Conservation (phyloP, 2,888 invertebrate species). For the Psococerastis gibbosa region DNA sequence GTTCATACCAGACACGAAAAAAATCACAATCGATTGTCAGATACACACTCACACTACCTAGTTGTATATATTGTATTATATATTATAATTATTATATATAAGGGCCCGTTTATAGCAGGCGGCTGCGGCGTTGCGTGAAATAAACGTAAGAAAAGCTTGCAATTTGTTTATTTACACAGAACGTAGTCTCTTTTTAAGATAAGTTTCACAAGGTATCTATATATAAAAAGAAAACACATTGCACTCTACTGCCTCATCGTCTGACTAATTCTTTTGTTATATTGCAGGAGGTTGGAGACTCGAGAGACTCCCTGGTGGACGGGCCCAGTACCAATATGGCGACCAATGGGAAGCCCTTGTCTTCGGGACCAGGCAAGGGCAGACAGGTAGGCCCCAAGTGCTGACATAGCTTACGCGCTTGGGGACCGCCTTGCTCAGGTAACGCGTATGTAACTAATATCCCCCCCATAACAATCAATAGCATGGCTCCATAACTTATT, state of each 20-base stretch:
- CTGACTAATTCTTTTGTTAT: conserved; percentile 4
- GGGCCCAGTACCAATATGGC: conserved; percentile 14
- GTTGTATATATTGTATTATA: too few species aligned
- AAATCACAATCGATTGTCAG: too few species aligned
- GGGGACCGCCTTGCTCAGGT: too few species aligned
- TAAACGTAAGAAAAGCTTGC: too few species aligned
- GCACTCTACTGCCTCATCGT: conserved; percentile 7
- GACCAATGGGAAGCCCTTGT: conserved; percentile 6
- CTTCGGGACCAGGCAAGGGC: conserved; percentile 14
- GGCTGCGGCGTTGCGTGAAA: conserved; percentile 12
- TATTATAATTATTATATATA: too few species aligned
- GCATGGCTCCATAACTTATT: too few species aligned
- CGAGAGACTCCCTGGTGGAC: conserved; percentile 20
- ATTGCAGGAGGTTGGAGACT: conserved; percentile 22
- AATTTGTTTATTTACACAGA: too few species aligned
- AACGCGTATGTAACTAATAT: background rate
- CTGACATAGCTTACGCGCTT: background rate
- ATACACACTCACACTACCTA: too few species aligned
- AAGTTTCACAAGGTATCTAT: too few species aligned
- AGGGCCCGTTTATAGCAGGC: too few species aligned
- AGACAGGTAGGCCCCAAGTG: conserved; percentile 16
- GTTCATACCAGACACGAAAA: too few species aligned
- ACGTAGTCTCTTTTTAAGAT: too few species aligned
- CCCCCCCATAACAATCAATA: background rate
- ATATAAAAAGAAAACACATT: conserved; percentile 11